These are phyloP conservation scores for Sericinus montela DNA, from an alignment of 2,888 invertebrate species.

Conservation along the genomic window DNA sequence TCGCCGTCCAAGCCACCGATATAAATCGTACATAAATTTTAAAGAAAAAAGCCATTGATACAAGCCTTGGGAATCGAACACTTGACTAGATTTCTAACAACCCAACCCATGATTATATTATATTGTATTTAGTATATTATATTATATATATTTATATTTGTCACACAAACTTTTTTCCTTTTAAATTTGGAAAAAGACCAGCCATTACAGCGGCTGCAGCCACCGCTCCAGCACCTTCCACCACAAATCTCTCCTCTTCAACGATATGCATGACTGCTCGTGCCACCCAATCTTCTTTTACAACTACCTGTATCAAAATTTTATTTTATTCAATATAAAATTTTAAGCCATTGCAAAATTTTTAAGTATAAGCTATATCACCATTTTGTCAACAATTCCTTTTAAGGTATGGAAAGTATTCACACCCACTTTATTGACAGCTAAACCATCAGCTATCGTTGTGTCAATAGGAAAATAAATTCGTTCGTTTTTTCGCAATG, in stretches of 20 bases:
- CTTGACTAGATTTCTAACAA: too few relatives aligned
- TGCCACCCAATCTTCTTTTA: constrained; percentile 91
- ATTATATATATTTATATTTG: too few relatives aligned
- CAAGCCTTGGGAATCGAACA: too few relatives aligned
- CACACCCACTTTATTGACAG: constrained; percentile 56
- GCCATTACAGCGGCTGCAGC: constrained; percentile 89
- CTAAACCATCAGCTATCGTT: constrained; percentile 90
- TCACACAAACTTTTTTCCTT: constrained; percentile 85
- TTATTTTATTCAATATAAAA: neutral
- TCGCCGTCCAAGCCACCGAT: too few relatives aligned
- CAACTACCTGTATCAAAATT: constrained; percentile 77
- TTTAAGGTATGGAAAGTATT: constrained; percentile 61
- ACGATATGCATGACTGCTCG: constrained; percentile 88
- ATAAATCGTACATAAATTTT: too few relatives aligned
- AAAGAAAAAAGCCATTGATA: too few relatives aligned
- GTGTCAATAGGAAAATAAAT: constrained; percentile 81
- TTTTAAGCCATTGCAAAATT: neutral
- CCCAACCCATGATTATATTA: too few relatives aligned
- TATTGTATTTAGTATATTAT: too few relatives aligned
- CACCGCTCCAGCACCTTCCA: constrained; percentile 93
- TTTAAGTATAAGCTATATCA: constrained; percentile 28
- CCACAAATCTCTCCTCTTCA: constrained; percentile 90
- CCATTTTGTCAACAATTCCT: constrained; percentile 67
- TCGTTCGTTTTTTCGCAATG: constrained; percentile 84
- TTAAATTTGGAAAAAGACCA: constrained; percentile 88